Evolutionary conservation across 2,888 invertebrate genomes (phyloP), one percentile per base, ranked within the genome.

Genomic region (Rhamnusium bicolor): DNA sequence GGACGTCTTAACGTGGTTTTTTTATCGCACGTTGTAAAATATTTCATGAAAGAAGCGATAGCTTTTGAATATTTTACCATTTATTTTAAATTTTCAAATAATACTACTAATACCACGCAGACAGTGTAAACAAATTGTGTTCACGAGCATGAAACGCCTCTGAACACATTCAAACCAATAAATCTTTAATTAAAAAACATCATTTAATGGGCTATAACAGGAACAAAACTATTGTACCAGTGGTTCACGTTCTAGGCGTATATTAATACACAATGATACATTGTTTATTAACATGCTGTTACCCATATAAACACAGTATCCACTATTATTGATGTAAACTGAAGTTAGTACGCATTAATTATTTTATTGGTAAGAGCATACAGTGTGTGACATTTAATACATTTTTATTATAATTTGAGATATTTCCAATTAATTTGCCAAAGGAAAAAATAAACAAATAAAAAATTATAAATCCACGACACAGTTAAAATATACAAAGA

Each of bases 121-220:
- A 54, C 54, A 54, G 12, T 54, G 24, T 54, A 54, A 5, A 4
- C 24, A 54, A 54, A 24, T 54, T 54, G 54, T 54, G 24, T 54
- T 19, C 24, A 24, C 24, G n/a, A 40, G 40, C 40, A 12, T 12
- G 40, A 40, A 40, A 4, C 40, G 40, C 40, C 5, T n/a, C 40
- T 40, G 40, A n/a, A 61, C 46, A 51, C 51, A n/a, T 24, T 29
- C 8, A 10, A 27, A 7, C 19, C 67, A 67, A 67, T 69, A 69
- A 69, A 60, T 60, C 21, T 69, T 29, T 56, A 21, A 69, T 51
- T 69, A 60, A 69, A 67, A 67, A 67, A 67, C 51, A 32, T 19
- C 18, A 54, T 29, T 67, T 56, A 67, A 69, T 63, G 63, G 63
- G 49, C 49, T 27, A 63, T 49, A 49, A 63, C 49, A 63, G 27